Evolutionary conservation across 2,113 vertebrate species (phyloP).

Genomic region (Symphodus melops): DNA sequence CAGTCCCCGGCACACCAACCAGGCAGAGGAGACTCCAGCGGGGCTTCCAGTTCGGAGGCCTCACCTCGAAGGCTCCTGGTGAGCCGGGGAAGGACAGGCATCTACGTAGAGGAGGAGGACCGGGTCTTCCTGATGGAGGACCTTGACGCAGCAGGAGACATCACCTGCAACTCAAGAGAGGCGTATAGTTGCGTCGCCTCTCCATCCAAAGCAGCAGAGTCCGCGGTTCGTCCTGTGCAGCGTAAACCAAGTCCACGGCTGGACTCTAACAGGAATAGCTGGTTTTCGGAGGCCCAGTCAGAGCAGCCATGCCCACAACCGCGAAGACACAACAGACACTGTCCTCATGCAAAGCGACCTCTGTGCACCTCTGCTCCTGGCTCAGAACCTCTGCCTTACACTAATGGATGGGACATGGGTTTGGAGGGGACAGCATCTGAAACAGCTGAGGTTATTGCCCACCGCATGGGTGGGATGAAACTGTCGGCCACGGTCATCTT

Average conservation of each 20-base stretch:
- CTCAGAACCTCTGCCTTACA: slow-evolving; percentile 81
- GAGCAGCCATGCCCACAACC: slow-evolving; percentile 69
- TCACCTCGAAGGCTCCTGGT: slow-evolving; percentile 82
- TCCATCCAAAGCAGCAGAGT: slow-evolving; percentile 69
- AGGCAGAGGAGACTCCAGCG: slow-evolving; percentile 63
- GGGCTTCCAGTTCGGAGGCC: slow-evolving; percentile 80
- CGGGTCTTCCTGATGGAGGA: slow-evolving; percentile 97
- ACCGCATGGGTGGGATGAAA: slow-evolving; percentile 97
- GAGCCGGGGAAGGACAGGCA: slow-evolving; percentile 53
- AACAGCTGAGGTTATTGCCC: slow-evolving; percentile 92
- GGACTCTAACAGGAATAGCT: slow-evolving; percentile 68
- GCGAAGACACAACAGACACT: slow-evolving; percentile 74
- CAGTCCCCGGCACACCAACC: slow-evolving; percentile 88
- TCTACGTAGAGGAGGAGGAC: slow-evolving; percentile 87
- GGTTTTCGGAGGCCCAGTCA: slow-evolving; percentile 67
- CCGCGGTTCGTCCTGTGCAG: slow-evolving; percentile 27
- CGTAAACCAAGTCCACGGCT: slow-evolving; percentile 38
- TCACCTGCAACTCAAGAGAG: slow-evolving; percentile 70
- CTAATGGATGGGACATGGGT: slow-evolving; percentile 88
- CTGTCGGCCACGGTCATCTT: slow-evolving; percentile 98
- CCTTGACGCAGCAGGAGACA: slow-evolving; percentile 85
- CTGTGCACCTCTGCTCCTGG: slow-evolving; percentile 50
- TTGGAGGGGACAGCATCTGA: slow-evolving; percentile 81
- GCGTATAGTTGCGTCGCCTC: slow-evolving; percentile 52
- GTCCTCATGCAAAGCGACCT: slow-evolving; percentile 55